These are phyloP conservation scores for Nysson spinosus DNA, from an alignment of 2,888 invertebrate species.

Conservation along the genomic window DNA sequence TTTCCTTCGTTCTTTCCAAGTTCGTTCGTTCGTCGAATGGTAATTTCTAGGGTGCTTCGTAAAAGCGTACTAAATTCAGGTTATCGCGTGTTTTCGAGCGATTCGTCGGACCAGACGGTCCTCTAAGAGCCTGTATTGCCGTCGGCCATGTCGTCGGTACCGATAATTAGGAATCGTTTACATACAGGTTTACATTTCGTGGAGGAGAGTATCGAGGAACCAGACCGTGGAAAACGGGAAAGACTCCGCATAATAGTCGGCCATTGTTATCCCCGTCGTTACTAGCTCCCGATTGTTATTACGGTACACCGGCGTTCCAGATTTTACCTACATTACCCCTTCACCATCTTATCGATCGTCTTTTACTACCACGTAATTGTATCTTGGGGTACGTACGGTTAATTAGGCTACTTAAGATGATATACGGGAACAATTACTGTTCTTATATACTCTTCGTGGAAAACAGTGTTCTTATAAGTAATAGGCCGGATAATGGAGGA, in stretches of 20 bases:
- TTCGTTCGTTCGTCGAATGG: neutral
- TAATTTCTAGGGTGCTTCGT: slow-evolving; percentile 6
- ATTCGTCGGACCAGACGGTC: slow-evolving; percentile 28
- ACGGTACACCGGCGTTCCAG: slow-evolving; percentile 9
- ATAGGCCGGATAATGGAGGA: no score
- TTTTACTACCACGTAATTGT: slow-evolving; percentile 14
- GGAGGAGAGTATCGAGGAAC: slow-evolving; percentile 13
- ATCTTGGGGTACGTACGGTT: neutral
- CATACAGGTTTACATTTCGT: slow-evolving; percentile 37
- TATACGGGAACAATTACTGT: no score
- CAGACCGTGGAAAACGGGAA: slow-evolving; percentile 29
- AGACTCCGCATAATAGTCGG: slow-evolving; percentile 38
- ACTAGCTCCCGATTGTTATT: slow-evolving; percentile 22
- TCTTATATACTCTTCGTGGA: no score
- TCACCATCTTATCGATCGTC: slow-evolving; percentile 16
- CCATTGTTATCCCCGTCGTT: slow-evolving; percentile 28
- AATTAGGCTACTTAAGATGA: slow-evolving; percentile 7
- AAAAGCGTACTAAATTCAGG: neutral
- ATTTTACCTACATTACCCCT: slow-evolving; percentile 14
- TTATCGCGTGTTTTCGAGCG: slow-evolving; percentile 40
- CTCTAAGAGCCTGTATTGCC: slow-evolving; percentile 17
- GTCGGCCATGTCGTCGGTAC: slow-evolving; percentile 33
- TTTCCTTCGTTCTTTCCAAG: neutral
- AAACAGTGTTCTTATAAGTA: no score
- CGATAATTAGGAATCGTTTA: slow-evolving; percentile 56